phyloP scores from a whole-genome alignment of 2,113 vertebrate genomes.

The Python bivittatus region DNA sequence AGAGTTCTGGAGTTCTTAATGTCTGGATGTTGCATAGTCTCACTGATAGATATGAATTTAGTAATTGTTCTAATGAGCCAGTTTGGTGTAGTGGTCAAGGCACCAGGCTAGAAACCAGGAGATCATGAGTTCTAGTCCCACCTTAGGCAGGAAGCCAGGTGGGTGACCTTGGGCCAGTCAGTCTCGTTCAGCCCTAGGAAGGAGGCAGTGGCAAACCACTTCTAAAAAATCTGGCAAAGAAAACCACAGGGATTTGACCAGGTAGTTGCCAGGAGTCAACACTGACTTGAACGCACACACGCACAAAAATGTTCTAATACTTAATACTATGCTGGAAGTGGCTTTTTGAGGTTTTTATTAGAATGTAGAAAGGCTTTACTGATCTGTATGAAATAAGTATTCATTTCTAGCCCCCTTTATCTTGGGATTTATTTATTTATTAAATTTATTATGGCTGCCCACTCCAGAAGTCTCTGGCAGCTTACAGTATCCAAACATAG shows the following conservation, averaged over 20 bases:
- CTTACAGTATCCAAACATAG: too few species aligned
- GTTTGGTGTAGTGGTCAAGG: not conserved
- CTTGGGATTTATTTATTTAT: not conserved
- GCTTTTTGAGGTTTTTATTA: not conserved
- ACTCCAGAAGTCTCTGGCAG: too few species aligned
- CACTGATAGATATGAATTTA: not conserved
- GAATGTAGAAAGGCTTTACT: not conserved
- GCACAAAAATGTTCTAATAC: not conserved
- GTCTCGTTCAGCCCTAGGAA: not conserved
- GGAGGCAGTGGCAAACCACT: not conserved
- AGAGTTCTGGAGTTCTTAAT: not conserved
- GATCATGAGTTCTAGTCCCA: not conserved
- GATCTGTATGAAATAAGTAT: not conserved
- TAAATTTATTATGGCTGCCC: not conserved
- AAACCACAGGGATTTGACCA: not conserved
- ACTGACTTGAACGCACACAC: not conserved
- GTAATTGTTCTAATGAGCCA: not conserved
- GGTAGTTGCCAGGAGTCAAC: not conserved
- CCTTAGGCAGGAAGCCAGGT: not conserved
- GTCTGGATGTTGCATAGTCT: not conserved
- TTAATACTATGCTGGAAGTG: not conserved
- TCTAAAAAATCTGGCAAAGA: not conserved
- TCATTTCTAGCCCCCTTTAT: not conserved
- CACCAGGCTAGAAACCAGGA: not conserved
- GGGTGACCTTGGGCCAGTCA: not conserved